Evolutionary conservation across 2,888 invertebrate genomes (phyloP), one percentile per base, ranked within the genome.

Genomic region (Coleophora deauratella): DNA sequence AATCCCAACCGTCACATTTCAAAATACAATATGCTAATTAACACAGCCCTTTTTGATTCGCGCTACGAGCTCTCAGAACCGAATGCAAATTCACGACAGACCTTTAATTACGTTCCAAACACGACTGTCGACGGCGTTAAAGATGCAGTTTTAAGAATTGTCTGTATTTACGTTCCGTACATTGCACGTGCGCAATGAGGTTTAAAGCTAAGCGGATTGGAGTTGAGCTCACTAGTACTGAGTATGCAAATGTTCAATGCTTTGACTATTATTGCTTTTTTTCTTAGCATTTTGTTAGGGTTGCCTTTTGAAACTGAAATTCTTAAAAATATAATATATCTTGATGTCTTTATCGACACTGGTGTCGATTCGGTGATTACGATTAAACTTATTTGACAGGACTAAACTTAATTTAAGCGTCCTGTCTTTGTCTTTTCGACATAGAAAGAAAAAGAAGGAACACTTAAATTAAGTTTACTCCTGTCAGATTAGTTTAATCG

Each of bases 11-110:
- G 72, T 82, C 82, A 82, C 81, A 79, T 79, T 80, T 82, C 77
- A 78, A 79, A 82, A 76, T 77, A 77, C 81, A 82, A 84, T 84
- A 85, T 85, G 85, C 84, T 84, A 84, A 85, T 85, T 84, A 84
- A 77, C 72, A 74, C 66, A 60, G 55, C 57, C 63, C 68, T 73
- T 78, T 77, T 76, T 73, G 67, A 73, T 73, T 73, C 71, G 68
- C 68, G 55, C 77, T 75, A 76, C 77, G 68, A 75, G 70, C 79
- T 82, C 82, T 79, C 76, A 69, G 81, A 80, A 80, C 73, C 70
- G 75, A 60, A 80, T 84, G 84, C 82, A 82, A 82, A 82, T 81
- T 71, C 71, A 60, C 65, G 64, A 68, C 64, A 62, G 62, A 51
- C 63, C 78, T 84, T 82, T 85, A 85, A 85, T 85, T 84, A 84